phyloP scores from a whole-genome alignment of 2,797 vertebrate genomes.

The Ctenopoma multispine region DNA sequence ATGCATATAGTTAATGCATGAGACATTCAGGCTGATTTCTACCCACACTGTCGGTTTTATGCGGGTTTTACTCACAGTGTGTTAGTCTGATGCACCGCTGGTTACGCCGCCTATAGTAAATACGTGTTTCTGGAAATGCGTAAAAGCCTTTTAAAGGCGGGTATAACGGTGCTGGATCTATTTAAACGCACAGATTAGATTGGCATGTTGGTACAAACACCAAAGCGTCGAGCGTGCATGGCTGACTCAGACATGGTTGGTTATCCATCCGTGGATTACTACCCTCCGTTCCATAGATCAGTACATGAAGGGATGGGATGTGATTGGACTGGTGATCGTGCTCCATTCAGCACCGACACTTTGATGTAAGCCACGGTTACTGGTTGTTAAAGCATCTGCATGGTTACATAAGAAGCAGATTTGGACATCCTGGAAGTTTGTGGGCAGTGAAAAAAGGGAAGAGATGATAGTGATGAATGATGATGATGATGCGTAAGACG shows the following conservation, averaged over 20 bases:
- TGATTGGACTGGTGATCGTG: not conserved
- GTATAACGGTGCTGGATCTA: not conserved
- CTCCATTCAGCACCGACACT: constrained; percentile 20
- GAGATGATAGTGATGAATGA: constrained; percentile 17
- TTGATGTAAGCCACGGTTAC: constrained; percentile 31
- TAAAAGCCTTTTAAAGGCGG: not conserved
- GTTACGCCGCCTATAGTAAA: not conserved
- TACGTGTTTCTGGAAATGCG: not conserved
- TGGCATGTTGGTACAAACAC: no score
- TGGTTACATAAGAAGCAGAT: constrained; percentile 76
- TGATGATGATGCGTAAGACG: constrained; percentile 45
- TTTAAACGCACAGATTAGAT: not conserved
- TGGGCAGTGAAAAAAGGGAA: constrained; percentile 38
- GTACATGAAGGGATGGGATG: not conserved
- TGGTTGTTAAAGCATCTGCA: constrained; percentile 64
- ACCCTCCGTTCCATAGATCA: not conserved
- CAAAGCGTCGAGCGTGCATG: no score
- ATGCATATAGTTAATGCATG: not conserved
- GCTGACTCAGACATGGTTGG: not conserved
- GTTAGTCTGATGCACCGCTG: not conserved
- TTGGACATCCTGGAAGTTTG: constrained; percentile 72
- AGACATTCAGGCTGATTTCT: not conserved
- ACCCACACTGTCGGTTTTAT: not conserved
- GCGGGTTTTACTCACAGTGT: not conserved
- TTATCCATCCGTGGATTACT: not conserved